Conservation (phyloP, 37 sponge, comb jelly and placozoan species). For the Spongilla lacustris region DNA sequence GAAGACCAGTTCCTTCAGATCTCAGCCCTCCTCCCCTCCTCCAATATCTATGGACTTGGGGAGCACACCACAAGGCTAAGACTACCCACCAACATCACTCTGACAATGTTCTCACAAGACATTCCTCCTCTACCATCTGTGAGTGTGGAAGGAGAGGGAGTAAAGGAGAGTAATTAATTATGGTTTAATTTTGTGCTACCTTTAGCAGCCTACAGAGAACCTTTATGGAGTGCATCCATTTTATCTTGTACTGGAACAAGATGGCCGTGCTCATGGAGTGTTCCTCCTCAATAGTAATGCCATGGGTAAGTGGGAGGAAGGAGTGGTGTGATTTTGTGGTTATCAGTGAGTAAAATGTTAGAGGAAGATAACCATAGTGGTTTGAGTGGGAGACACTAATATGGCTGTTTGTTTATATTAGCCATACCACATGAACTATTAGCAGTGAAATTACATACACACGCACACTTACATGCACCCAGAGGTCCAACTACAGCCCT, state of each 20-base stretch:
- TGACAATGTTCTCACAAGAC: slow-evolving; percentile 74
- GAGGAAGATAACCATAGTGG: too few relatives aligned
- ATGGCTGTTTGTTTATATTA: too few relatives aligned
- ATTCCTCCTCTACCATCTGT: slow-evolving; percentile 15
- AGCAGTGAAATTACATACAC: too few relatives aligned
- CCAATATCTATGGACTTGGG: slow-evolving; percentile 73
- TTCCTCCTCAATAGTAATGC: slow-evolving; percentile 88
- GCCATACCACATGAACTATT: too few relatives aligned
- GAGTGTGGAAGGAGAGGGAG: too few relatives aligned
- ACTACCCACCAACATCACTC: slow-evolving; percentile 32
- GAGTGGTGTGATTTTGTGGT: too few relatives aligned
- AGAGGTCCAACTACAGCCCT: slow-evolving; percentile 67
- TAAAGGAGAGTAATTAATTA: too few relatives aligned
- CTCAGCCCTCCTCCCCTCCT: slow-evolving; percentile 50
- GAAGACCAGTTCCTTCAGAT: slow-evolving; percentile 78
- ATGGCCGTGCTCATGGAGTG: slow-evolving; percentile 70
- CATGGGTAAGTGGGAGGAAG: slow-evolving; percentile 59
- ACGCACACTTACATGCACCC: too few relatives aligned
- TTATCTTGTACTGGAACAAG: slow-evolving; percentile 65
- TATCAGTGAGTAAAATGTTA: too few relatives aligned
- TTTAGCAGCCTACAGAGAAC: slow-evolving; percentile 46
- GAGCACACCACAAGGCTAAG: slow-evolving; percentile 53
- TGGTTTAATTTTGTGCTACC: too few relatives aligned
- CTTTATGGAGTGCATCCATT: slow-evolving; percentile 90
- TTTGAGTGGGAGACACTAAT: too few relatives aligned